These are phyloP conservation scores for Dorcus hopei DNA, from an alignment of 2,888 invertebrate species.

Conservation along the genomic window DNA sequence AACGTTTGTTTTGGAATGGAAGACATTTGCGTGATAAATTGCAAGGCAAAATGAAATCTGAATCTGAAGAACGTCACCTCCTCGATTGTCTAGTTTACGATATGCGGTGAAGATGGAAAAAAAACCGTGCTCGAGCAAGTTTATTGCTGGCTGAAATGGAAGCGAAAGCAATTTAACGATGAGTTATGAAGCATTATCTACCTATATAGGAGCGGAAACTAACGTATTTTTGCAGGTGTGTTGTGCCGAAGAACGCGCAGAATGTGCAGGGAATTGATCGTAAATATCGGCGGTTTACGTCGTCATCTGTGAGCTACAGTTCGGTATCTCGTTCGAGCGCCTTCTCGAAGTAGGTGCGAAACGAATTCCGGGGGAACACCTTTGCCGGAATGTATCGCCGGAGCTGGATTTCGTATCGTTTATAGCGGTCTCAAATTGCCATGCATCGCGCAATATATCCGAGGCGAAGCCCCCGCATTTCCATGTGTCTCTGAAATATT, in stretches of 20 bases:
- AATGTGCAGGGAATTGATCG: constrained; percentile 46
- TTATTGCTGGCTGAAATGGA: constrained; percentile 49
- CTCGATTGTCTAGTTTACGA: constrained; percentile 40
- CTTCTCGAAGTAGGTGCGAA: constrained; percentile 1
- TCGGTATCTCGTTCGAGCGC: not conserved
- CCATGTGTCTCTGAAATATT: not conserved
- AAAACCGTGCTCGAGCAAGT: constrained; percentile 43
- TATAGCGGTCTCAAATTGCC: not conserved
- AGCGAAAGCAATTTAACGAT: constrained; percentile 49
- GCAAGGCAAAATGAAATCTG: not conserved
- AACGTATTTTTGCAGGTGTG: constrained; percentile 51
- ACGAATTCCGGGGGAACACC: not conserved
- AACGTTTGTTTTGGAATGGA: no score
- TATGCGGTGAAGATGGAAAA: constrained; percentile 35
- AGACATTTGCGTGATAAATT: no score
- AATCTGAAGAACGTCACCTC: constrained; percentile 23
- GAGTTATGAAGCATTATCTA: constrained; percentile 51
- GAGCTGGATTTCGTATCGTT: not conserved
- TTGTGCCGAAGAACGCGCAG: constrained; percentile 38
- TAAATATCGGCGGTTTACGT: constrained; percentile 50
- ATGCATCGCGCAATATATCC: not conserved
- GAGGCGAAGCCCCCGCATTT: constrained; percentile 7
- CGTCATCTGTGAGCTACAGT: constrained; percentile 49
- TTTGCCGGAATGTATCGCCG: not conserved
- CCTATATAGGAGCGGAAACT: constrained; percentile 47